Evolutionary conservation across 2,113 vertebrate genomes (phyloP).

Genomic region (Megaceryle torquata): DNA sequence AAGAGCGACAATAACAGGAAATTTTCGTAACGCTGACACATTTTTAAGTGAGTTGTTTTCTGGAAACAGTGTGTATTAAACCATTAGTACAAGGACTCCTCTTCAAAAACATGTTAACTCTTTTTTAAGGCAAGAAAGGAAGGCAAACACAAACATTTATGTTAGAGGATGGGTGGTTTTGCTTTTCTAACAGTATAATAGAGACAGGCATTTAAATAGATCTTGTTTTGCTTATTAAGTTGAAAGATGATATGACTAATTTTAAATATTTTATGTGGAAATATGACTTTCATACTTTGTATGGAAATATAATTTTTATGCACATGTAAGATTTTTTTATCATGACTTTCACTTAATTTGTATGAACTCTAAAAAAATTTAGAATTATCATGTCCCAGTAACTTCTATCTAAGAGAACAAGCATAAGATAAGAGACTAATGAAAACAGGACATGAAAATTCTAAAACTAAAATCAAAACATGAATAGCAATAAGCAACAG

Average conservation of each 20-base stretch:
- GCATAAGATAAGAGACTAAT: background rate
- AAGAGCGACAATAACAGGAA: constrained; percentile 44
- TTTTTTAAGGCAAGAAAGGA: background rate
- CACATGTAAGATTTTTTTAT: background rate
- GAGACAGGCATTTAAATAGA: background rate
- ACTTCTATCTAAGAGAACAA: background rate
- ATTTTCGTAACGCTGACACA: background rate
- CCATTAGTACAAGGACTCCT: background rate
- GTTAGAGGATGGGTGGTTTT: background rate
- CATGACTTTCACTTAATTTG: background rate
- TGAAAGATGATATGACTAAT: background rate
- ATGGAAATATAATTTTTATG: background rate
- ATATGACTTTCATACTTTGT: background rate
- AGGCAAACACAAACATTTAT: constrained; percentile 6
- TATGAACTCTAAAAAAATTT: background rate
- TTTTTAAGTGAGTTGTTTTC: constrained; percentile 30
- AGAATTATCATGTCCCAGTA: background rate
- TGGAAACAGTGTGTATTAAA: background rate
- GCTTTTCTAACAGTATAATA: background rate
- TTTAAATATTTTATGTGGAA: constrained; percentile 6
- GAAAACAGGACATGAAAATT: background rate
- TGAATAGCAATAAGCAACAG: background rate
- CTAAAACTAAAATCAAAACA: background rate
- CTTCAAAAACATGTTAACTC: background rate
- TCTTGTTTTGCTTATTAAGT: background rate